Conservation (phyloP, 2,113 vertebrate genomes). For the Rhinoderma darwinii region DNA sequence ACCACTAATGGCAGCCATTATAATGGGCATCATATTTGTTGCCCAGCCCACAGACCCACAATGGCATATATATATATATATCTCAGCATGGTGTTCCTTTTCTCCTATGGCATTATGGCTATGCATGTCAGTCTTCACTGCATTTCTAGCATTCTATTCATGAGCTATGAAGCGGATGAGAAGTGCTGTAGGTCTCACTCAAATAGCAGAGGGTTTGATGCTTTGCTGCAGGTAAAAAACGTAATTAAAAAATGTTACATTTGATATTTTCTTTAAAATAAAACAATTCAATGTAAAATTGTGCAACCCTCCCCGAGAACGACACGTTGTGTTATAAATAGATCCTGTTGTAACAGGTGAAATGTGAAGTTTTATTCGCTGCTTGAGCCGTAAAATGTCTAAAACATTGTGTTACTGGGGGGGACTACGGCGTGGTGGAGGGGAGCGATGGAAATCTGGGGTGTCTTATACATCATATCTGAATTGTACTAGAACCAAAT, state of each 20-base stretch:
- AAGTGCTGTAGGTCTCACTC: no score
- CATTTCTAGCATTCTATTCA: no score
- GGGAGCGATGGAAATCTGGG: not conserved
- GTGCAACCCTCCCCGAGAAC: not conserved
- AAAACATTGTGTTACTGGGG: not conserved
- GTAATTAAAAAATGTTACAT: not conserved
- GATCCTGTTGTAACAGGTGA: not conserved
- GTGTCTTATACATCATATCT: not conserved
- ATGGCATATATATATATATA: no score
- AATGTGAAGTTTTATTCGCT: not conserved
- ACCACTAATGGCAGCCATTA: not conserved
- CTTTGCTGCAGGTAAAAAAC: not conserved
- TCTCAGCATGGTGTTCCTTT: no score
- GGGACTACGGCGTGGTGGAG: not conserved
- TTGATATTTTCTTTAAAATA: not conserved
- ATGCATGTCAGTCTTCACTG: no score
- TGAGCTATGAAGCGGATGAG: no score
- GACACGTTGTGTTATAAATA: not conserved
- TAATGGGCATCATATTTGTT: no score
- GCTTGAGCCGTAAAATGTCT: not conserved
- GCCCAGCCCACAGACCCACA: no score
- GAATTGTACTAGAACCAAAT: not conserved
- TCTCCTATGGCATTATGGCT: no score
- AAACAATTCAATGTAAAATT: not conserved
- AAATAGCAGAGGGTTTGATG: no score